Conservation (phyloP, 2,888 invertebrate genomes). For the Zele albiditarsus region DNA sequence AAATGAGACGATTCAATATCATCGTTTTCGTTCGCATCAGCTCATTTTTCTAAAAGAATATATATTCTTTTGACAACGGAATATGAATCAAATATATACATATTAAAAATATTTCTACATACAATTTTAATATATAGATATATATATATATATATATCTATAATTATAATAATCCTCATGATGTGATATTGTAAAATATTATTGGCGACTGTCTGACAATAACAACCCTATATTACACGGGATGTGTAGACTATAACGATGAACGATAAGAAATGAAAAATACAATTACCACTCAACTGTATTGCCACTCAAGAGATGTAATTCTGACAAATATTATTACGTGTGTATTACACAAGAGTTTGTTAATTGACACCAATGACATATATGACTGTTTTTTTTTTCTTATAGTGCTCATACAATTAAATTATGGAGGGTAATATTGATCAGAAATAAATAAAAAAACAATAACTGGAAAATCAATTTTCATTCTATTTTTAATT, state of each 20-base stretch:
- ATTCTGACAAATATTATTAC: too few relatives aligned
- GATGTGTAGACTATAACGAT: neutral
- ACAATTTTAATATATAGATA: neutral
- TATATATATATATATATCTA: neutral
- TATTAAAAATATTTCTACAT: neutral
- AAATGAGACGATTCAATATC: constrained; percentile 80
- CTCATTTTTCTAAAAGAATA: constrained; percentile 75
- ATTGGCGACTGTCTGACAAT: neutral
- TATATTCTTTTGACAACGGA: neutral
- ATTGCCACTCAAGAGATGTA: too few relatives aligned
- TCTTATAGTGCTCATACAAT: too few relatives aligned
- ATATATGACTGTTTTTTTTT: too few relatives aligned
- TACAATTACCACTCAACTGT: neutral
- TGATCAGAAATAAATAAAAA: too few relatives aligned
- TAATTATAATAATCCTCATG: neutral
- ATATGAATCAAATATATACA: neutral
- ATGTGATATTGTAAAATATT: neutral
- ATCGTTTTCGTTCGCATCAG: constrained; percentile 81
- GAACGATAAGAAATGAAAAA: neutral
- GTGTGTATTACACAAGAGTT: too few relatives aligned
- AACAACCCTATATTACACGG: neutral
- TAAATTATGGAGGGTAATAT: too few relatives aligned
- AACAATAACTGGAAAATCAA: too few relatives aligned
- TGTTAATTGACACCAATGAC: too few relatives aligned
- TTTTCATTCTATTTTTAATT: too few relatives aligned